Base-by-base conservation (phyloP, 2,113 vertebrate species). In the Ardeotis arabs region DNA sequence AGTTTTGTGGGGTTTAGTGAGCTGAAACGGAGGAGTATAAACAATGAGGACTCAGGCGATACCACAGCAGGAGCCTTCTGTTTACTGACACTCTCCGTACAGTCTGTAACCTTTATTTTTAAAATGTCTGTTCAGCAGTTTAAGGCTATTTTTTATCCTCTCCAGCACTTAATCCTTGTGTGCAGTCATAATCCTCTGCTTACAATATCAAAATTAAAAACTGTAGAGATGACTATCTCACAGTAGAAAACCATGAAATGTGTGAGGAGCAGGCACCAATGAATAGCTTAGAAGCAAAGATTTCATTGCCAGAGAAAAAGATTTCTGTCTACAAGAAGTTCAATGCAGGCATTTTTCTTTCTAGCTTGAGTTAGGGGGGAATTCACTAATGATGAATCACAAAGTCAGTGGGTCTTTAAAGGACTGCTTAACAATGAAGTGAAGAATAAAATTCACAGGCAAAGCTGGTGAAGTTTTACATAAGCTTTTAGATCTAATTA, bases 401-500 rank as follows among this genome's bases (percentile, higher is more conserved):
- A 24, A 90, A 87, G 63, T 55, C 76, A 52, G 39, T 35, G 67
- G 55, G 28, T 81, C 53, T 87, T 84, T 84, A 63, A 95, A 93
- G 62, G 47, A 41, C 58, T 87, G 58, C 29, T 89, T 84, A 64
- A 62, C 39, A 56, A 68, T 37, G 58, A 67, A 66, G 14, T 33
- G 63, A 84, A 82, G 68, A 92, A 85, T 60, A 85, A 77, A 79
- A 92, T 67, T 73, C 45, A 62, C 12, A 29, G 60, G 72, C 37
- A 72, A 59, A 84, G 50, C n/a, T 78, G 39, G 24, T 86, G 24
- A 93, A 92, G 23, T 73, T 73, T 95, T 91, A 83, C 24, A n/a
- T 78, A 83, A 84, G 14, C 39, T 86, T 94, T 95, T 85, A 80
- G 63, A 79, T 29, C 33, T 87, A 80, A 89, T 78, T 93, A 89